Evolutionary conservation across 2,797 vertebrate species (phyloP), one percentile per base, ranked within the genome.

Genomic region (Crocidura indochinensis): DNA sequence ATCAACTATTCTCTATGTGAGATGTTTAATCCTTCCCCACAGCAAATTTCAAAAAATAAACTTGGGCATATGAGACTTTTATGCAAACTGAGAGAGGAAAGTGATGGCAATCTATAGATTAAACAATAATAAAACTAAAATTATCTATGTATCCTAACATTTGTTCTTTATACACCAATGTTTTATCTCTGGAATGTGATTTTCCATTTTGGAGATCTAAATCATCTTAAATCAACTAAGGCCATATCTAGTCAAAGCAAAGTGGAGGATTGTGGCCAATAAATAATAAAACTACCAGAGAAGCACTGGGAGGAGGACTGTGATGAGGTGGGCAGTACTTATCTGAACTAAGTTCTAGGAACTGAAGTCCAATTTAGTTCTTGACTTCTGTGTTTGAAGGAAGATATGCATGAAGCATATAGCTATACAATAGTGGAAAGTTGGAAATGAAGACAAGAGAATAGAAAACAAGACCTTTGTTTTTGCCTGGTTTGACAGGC

Each of bases 181-280:
- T 90, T 31, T 87, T 83, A 49, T 81, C 51, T 73, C 22, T 60
- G 26, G 11, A 8, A 11, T 93, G 24, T 85, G n/a, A 64, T 53
- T 31, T 68, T 3, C 2, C 27, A 76, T 64, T 84, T 90, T 89
- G 67, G 49, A 92, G 75, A 89, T 87, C 14, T 82, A 76, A 78
- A 91, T 49, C 93, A 84, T 81, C 51, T 53, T 53, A 14, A 53
- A 38, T 38, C 38, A 38, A 38, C 53, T 77, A 92, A 93, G 84
- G 53, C n/a, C 24, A 47, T 26, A 6, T 88, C 46, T 51, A 88
- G 75, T 49, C 67, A 95, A 87, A 87, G n/a, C 9, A 64, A 87
- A 92, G 11, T 29, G 4, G 47, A 92, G 29, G 17, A 47, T 10
- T 87, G 47, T 73, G 62, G 72, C n/a, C 53, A 92, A 53, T 44